Evolutionary conservation across 2,888 invertebrate species (phyloP), one percentile per base, ranked within the genome.

Genomic region (Julus scanicus): DNA sequence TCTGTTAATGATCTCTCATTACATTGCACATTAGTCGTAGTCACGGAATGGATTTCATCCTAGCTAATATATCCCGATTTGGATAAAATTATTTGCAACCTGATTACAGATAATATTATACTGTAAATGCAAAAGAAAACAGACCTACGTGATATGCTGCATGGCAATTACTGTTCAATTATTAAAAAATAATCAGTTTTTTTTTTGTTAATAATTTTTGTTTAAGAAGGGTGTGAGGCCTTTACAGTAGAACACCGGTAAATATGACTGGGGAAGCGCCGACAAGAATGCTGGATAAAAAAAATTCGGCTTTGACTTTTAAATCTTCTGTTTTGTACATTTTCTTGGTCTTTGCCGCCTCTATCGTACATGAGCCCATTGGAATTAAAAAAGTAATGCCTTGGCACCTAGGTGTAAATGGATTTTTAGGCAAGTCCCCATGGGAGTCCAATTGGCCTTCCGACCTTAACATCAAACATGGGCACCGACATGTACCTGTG

Each of bases 371-470:
- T 53, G 53, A 53, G 53, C 53, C 53, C 53, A 53, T 53, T 53
- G 53, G 53, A 53, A 53, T 53, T 53, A 53, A 20, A 29, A 85
- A 20, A 85, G 29, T 83, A 39, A 86, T 40, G 11, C 86, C 86
- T 86, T 86, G 49, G 53, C 86, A 86, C 86, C 86, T 86, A 86
- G 44, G 29, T 86, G 86, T 53, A 86, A 86, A 86, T 86, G 86
- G 86, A 86, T 86, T 86, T 86, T 53, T 29, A 20, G n/a, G 13
- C 53, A 49, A 49, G n/a, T 49, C 39, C 48, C 86, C 86, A 83
- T 29, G 83, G 39, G 83, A 83, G 39, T 37, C 83, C 29, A 83
- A 83, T 83, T 83, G 83, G 83, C 83, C 83, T 83, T 29, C 39
- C 83, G 83, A 39, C 29, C 83, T 83, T n/a, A 83, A 83, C 83